A percentile compares a stretch with the other conserved stretches of the same genome.
Conservation (phyloP, 2,797 vertebrate genomes). For the Neosilurus hyrtlii region DNA sequence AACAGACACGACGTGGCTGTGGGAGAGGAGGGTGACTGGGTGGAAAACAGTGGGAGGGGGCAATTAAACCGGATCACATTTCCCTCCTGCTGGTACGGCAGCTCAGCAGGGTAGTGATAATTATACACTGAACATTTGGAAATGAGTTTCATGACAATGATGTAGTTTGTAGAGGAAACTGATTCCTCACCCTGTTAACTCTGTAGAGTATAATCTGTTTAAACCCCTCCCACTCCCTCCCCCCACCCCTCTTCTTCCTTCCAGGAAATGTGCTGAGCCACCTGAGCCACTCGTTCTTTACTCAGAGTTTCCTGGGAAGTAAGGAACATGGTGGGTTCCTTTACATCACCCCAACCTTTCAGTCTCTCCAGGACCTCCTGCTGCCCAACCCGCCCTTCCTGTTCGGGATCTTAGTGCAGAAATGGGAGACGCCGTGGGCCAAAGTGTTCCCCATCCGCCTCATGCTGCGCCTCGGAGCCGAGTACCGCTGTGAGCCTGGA, state of each 20-base stretch:
- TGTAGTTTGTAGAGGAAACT: background rate
- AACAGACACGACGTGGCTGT: background rate
- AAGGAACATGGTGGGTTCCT: slow-evolving; percentile 96
- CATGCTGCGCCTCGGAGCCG: slow-evolving; percentile 94
- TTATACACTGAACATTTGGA: background rate
- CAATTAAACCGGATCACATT: background rate
- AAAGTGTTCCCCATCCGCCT: slow-evolving; percentile 98
- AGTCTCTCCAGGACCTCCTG: slow-evolving; percentile 93
- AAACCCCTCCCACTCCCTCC: background rate
- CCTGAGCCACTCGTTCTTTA: slow-evolving; percentile 97
- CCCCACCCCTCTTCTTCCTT: slow-evolving; percentile 9
- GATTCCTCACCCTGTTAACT: background rate
- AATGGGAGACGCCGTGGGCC: slow-evolving; percentile 99
- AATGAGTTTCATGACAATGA: background rate
- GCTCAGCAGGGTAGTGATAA: background rate
- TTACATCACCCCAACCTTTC: slow-evolving; percentile 90
- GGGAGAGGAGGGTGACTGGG: background rate
- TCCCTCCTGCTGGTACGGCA: background rate
- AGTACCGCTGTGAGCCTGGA: slow-evolving; percentile 89
- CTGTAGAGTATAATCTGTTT: no score
- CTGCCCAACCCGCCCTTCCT: slow-evolving; percentile 93
- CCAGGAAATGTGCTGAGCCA: slow-evolving; percentile 90
- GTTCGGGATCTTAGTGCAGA: slow-evolving; percentile 96
- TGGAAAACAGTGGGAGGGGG: background rate
- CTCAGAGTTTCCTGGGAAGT: slow-evolving; percentile 93